Base-by-base conservation (phyloP, 1,140 invertebrate genomes). In the Aphis craccivora region DNA sequence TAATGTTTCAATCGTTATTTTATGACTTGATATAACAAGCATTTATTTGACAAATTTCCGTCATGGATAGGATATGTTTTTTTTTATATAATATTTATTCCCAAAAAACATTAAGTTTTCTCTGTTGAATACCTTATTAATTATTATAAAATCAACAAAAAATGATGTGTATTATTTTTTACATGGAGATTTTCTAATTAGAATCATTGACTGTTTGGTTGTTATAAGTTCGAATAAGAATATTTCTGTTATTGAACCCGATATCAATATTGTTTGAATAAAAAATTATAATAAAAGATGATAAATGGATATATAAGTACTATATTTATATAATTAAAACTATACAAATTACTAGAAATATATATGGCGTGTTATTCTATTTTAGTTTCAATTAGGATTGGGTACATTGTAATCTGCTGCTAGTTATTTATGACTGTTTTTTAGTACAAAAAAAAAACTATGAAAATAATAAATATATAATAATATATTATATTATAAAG, bases 1-100 rank as follows among this genome's bases (percentile, higher is more conserved):
- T 43, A 45, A 43, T 23, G 83, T 86, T 86, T 86, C 83, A 86
- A 43, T 86, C 83, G 23, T 86, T 86, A 25, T 86, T 86, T 86
- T 86, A 86, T 43, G 83, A 45, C 83, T 86, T 25, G 37, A 45
- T 30, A 30, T 86, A 45, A 45, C 40, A 43, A 23, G 40, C 40
- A 86, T 40, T 84, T 83, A 35, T 83, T 40, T 83, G 37, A 83
- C 35, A 22, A 83, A 51, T 51, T 35, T 20, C 37, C 35, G 22
- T 35, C 6, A 40, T 40, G 9, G n/a, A 23, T 83, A 23, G 35
- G 18, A 40, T 83, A 83, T n/a, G n/a, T 81, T 81, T 81, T 83
- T 40, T 6, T 25, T 37, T 84, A 40, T 84, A 84, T 6, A 11
- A 2, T 43, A 25, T 86, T 86, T 45, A 45, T 35, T 83, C 81